Base-by-base conservation (phyloP, 2,113 vertebrate genomes). In the Mola mola region DNA sequence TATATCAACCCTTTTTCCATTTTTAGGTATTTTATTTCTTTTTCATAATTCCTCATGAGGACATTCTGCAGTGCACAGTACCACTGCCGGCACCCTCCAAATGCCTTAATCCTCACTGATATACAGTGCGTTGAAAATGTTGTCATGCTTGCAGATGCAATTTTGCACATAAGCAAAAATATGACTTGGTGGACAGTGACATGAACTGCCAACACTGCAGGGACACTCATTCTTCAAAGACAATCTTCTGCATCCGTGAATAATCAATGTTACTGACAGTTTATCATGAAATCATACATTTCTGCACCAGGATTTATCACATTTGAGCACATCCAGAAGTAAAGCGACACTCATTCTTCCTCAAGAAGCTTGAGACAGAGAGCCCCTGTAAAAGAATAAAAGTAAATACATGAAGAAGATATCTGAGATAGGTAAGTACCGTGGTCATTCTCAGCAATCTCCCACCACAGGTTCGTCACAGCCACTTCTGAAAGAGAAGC, bases 151-250 rank as follows among this genome's bases (percentile, higher is more conserved):
- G 78, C 73, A 67, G 78, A 80, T 82, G 82, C 74, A 82, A 82
- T 87, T 85, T 83, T 86, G 82, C 75, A 49, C 42, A 37, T 69
- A 47, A 63, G 77, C 60, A 78, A 79, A 42, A 84, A 78, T 81
- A 84, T 82, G 87, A 84, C 68, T 72, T 44, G 66, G 75, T 50
- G 78, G 56, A 51, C 21, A 66, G 83, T 83, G 85, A 75, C 87
- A 78, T 49, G 8, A 48, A 51, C 82, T 85, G 84, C 84, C 71
- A 72, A 36, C 74, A 5, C 76, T 51, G 80, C 81, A 75, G 75
- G 78, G 70, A 66, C 66, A 41, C 73, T 79, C 77, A 61, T 76
- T 85, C 75, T 70, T 89, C 87, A 89, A 89, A 85, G 84, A 78
- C 86, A 65, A 72, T 73, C 73, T 72, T 47, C 49, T 63, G 71